Conservation (phyloP, 2,797 vertebrate species). For the Argentina silus region DNA sequence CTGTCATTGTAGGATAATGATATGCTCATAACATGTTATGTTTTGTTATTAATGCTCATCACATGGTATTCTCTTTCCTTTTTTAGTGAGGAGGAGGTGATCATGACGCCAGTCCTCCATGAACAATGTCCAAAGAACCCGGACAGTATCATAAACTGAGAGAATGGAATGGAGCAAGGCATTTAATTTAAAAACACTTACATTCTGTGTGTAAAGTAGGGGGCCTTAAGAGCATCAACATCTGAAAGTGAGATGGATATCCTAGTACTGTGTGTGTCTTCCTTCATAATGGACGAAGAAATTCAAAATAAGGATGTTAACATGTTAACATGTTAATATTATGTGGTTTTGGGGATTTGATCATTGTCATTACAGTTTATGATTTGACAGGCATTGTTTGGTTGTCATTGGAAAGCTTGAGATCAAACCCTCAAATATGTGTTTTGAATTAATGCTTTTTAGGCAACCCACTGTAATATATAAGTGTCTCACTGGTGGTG, state of each 20-base stretch:
- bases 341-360: neutral
- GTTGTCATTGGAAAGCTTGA: conserved; percentile 1
- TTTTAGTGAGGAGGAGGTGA: conserved; percentile 36
- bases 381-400: conserved; percentile 6
- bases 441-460: neutral
- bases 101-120: conserved; percentile 17
- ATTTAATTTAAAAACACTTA: too few relatives aligned
- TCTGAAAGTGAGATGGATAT: neutral
- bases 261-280: neutral
- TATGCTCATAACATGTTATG: neutral
- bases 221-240: neutral
- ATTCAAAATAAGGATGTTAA: neutral
- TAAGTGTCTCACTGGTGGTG: neutral
- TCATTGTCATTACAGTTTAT: neutral
- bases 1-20: neutral
- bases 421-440: neutral
- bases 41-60: neutral
- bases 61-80: conserved; percentile 6
- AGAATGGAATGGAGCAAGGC: neutral
- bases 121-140: conserved; percentile 17
- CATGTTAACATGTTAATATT: neutral
- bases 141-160: neutral
- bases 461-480: neutral
- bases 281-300: neutral
- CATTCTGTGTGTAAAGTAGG: neutral